These are phyloP conservation scores for Antechinus stuartii DNA, from an alignment of 2,113 vertebrate genomes.

Conservation along the genomic window DNA sequence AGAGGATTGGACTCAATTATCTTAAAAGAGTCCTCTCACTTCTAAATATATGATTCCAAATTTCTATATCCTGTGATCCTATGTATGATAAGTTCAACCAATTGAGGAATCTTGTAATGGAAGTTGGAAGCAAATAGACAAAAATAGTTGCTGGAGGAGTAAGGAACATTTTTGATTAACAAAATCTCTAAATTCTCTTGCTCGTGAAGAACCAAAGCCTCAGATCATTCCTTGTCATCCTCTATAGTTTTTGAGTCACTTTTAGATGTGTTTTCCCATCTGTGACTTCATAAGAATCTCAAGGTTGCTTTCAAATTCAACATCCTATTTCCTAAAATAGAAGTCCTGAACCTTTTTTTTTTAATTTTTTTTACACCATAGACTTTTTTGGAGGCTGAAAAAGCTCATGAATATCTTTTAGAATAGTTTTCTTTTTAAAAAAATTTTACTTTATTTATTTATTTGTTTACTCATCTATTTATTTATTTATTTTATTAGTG, in stretches of 20 bases:
- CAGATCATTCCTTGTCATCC: background rate
- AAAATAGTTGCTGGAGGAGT: no score
- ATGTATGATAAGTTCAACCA: no score
- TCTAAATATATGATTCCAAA: no score
- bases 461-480: no score
- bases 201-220: background rate
- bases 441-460: no score
- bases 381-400: background rate
- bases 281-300: background rate
- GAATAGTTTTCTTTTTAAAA: background rate
- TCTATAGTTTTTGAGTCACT: background rate
- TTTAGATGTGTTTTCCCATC: background rate
- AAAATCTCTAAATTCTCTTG: no score
- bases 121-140: no score
- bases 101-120: no score
- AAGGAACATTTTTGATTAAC: no score
- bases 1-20: background rate
- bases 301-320: background rate
- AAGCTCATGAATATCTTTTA: background rate
- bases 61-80: no score
- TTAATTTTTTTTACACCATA: background rate
- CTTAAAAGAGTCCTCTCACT: no score
- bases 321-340: background rate
- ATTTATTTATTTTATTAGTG: no score
- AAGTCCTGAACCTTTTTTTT: background rate